Evolutionary conservation across 2,113 vertebrate species (phyloP).

Genomic region (Platysteira castanea): DNA sequence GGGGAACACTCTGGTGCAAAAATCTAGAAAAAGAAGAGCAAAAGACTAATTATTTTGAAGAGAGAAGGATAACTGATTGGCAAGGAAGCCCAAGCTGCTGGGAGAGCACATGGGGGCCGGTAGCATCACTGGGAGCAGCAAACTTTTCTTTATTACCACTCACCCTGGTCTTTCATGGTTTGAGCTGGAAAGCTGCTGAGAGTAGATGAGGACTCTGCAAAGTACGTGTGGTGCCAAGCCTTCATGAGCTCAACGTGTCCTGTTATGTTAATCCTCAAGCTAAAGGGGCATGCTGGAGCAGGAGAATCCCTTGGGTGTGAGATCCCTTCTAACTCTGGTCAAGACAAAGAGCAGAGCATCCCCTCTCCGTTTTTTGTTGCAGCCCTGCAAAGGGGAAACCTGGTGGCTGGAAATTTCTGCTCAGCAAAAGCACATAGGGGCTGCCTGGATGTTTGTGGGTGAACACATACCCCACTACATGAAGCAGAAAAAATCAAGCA

Average conservation of each 20-base stretch:
- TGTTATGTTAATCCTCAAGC: not conserved
- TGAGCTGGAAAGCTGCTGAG: not conserved
- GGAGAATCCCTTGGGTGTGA: not conserved
- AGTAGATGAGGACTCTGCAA: not conserved
- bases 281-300: not conserved
- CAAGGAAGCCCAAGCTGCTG: not conserved
- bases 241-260: not conserved
- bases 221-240: not conserved
- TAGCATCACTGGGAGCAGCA: not conserved
- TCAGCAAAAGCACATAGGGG: not conserved
- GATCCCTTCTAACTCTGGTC: not conserved
- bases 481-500: not conserved
- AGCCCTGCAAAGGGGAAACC: not conserved
- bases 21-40: not conserved
- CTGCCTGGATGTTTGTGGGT: not conserved
- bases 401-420: not conserved
- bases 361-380: not conserved
- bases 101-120: rapidly evolving
- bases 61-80: not conserved
- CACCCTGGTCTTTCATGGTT: not conserved
- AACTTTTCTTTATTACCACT: not conserved
- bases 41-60: not conserved
- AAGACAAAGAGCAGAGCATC: not conserved
- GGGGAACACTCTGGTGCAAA: not conserved
- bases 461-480: not conserved